Conservation (phyloP, 2,113 vertebrate genomes). For the Microtus ochrogaster region DNA sequence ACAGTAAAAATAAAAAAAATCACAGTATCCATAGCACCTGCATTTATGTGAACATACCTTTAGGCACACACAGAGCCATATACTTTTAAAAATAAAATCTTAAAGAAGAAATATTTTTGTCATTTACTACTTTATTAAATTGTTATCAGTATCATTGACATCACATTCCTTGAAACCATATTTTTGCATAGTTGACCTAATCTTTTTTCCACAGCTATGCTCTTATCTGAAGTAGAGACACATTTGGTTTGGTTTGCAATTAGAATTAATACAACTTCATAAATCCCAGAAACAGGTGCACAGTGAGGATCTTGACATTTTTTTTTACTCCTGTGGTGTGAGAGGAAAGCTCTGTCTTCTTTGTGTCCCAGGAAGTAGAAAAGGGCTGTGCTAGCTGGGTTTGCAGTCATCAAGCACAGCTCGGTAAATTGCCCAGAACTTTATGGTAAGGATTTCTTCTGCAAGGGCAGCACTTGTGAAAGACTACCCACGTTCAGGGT, state of each 20-base stretch:
- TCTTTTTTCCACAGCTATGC: neutral
- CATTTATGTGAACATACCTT: no score
- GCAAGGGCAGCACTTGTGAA: neutral
- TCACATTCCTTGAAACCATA: neutral
- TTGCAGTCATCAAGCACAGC: neutral
- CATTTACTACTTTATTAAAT: neutral
- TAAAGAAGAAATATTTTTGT: neutral
- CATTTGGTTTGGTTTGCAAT: conserved; percentile 10
- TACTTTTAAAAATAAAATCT: neutral
- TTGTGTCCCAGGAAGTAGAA: conserved; percentile 50
- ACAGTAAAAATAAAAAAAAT: neutral
- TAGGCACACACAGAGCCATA: neutral
- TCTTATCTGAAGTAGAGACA: neutral
- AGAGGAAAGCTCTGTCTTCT: conserved; percentile 45
- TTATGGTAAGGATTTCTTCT: neutral
- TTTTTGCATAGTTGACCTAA: accelerated
- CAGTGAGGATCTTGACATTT: conserved; percentile 8
- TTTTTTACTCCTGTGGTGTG: neutral
- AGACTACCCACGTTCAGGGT: conserved; percentile 29
- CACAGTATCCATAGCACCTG: neutral
- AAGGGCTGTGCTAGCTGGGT: conserved; percentile 32
- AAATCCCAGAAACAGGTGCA: conserved; percentile 3
- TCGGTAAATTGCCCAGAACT: conserved; percentile 62
- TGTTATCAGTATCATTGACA: neutral
- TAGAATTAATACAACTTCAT: neutral